Evolutionary conservation across 1,140 invertebrate species (phyloP), one percentile per base, ranked within the genome.

Genomic region (Drosophila novamexicana): DNA sequence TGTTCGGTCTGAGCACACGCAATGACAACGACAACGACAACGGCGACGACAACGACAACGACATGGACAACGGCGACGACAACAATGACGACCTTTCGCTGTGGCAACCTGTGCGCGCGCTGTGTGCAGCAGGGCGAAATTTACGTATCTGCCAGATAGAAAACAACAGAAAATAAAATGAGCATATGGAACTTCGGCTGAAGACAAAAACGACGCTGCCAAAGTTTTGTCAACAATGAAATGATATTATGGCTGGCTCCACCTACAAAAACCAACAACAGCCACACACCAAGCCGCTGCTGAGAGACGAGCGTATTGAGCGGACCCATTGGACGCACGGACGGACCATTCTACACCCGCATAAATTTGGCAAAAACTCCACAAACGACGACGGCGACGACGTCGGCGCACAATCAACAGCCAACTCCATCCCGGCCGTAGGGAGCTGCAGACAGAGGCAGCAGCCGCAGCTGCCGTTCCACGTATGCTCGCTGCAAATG

Each of bases 161-260:
- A 72, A 56, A 68, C 61, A 72, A 68, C 58, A 62, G 53, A 32
- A 44, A 37, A 68, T 37, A 44, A 39, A 81, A 64, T 64, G 69
- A 74, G 74, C 78, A 72, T 67, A 77, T 29, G 22, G 4, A 75
- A 78, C 73, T 81, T 85, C 81, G 49, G 57, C 64, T 40, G 50
- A 50, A 63, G 61, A 73, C 68, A 76, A 66, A 78, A 71, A 67
- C 56, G 65, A 58, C 79, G 71, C 68, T 67, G 72, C 57, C 70
- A 76, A 81, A 82, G 79, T 88, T 89, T 88, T 88, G 83, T 88
- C 83, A 88, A 88, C 83, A 88, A 89, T 70, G 59, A 71, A 80
- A 90, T 76, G 79, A 68, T 74, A 53, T 68, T 64, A 65, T 61
- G 65, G 22, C 62, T 79, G 86, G 82, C 86, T 90, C 86, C 86